These are phyloP conservation scores for Hyles lineata DNA, from an alignment of 2,888 invertebrate species.

Conservation along the genomic window DNA sequence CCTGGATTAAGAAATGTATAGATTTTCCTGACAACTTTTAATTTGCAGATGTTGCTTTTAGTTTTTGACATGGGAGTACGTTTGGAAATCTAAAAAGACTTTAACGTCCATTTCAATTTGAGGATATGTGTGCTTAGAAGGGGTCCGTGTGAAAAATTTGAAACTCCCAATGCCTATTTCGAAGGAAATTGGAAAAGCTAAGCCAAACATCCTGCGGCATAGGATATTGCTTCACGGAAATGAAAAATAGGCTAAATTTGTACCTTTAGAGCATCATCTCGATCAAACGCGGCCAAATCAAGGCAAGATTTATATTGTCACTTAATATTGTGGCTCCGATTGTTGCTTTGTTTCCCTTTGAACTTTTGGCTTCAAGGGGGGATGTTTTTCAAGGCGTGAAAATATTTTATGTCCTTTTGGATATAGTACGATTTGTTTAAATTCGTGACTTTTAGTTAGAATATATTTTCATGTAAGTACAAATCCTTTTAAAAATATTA, in stretches of 20 bases:
- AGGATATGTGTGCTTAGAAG: not conserved
- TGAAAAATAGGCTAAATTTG: slow-evolving; percentile 62
- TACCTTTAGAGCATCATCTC: slow-evolving; percentile 38
- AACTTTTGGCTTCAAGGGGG: not conserved
- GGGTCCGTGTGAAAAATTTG: slow-evolving; percentile 48
- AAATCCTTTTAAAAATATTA: no score
- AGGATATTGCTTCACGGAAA: slow-evolving; percentile 73
- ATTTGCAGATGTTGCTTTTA: not conserved
- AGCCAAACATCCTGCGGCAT: slow-evolving; percentile 68
- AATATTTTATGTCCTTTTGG: not conserved
- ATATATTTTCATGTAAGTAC: no score
- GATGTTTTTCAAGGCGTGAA: not conserved
- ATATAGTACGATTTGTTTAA: no score
- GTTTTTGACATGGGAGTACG: not conserved
- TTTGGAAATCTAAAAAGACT: not conserved
- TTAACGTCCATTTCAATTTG: slow-evolving; percentile 18
- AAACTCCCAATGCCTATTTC: slow-evolving; percentile 59
- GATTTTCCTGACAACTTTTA: not conserved
- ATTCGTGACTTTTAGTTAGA: no score
- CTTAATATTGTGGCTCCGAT: not conserved
- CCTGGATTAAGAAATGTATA: not conserved
- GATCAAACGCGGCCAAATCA: slow-evolving; percentile 6
- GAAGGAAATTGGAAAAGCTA: slow-evolving; percentile 76
- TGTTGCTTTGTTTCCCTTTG: not conserved
- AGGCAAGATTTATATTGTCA: not conserved